Base-by-base conservation (phyloP, 2,888 invertebrate genomes). In the Sinhomidia bicolor region DNA sequence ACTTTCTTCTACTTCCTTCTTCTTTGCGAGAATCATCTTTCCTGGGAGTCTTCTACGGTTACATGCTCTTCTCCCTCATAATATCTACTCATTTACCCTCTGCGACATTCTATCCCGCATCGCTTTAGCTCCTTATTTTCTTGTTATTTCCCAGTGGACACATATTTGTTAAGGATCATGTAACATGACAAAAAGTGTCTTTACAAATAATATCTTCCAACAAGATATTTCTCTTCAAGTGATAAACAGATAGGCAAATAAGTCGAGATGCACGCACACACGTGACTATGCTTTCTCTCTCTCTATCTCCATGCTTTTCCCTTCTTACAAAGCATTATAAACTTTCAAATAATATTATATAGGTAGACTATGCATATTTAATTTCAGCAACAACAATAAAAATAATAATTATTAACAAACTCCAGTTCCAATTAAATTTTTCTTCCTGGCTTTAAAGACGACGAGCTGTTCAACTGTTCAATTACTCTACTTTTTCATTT, bases 111-210 rank as follows among this genome's bases (percentile, higher is more conserved):
- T 5, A 14, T 57, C 12, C 12, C 26, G 29, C 54, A 0, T 36
- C 2, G 29, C 17, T 78, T 78, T 79, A 79, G 54, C 57, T 79
- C 78, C 36, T 57, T 20, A 57, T 79, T 79, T 79, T 79, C 57
- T 36, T 79, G 78, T 74, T 76, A 85, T 85, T 85, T 85, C 85
- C 85, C 85, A 36, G 20, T 36, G 85, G 85, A 62, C 44, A 78
- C 32, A 85, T 78, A 78, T 85, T 57, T 74, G 85, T 62, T 65
- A 84, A 76, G 78, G 78, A 85, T 85, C 60, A 51, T 85, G 60
- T 76, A 62, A 85, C 85, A 85, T 85, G 85, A 78, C 85, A 78
- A 85, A 44, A 78, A 74, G 47, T 47, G 51, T 74, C 74, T 74
- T 74, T 74, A 51, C 23, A 71, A 74, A 47, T 47, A 74, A 47